Percentiles rank a stretch among this genome's conserved stretches.
Conservation (phyloP, 1,140 invertebrate genomes). For the Bombus difficillimus region DNA sequence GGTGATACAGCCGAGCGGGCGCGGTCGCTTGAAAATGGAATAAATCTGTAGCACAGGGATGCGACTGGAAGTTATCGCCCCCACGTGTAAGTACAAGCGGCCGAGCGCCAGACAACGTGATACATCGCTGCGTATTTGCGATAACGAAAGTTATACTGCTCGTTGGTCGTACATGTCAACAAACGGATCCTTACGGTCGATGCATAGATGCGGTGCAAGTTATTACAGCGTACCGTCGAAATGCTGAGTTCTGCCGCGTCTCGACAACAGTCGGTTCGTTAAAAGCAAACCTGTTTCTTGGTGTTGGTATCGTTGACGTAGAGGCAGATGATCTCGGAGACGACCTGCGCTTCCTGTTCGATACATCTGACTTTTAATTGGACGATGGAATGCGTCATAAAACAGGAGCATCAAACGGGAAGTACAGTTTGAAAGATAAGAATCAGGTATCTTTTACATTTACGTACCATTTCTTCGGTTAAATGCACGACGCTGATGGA, state of each 20-base stretch:
- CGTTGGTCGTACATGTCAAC: constrained; percentile 73
- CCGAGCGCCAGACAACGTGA: constrained; percentile 49
- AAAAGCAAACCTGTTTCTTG: constrained; percentile 72
- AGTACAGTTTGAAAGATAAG: background rate
- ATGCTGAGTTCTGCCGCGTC: constrained; percentile 11
- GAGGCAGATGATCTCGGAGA: constrained; percentile 23
- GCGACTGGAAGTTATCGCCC: background rate
- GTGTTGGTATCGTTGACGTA: background rate
- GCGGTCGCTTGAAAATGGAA: constrained; percentile 13
- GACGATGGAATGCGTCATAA: constrained; percentile 39
- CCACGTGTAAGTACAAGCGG: background rate
- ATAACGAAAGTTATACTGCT: constrained; percentile 74
- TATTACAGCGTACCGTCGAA: constrained; percentile 67
- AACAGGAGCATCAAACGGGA: constrained; percentile 11
- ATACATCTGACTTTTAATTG: constrained; percentile 46
- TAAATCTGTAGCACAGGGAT: constrained; percentile 8
- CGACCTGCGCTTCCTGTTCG: constrained; percentile 5
- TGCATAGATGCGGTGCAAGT: constrained; percentile 65
- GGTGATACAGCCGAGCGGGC: background rate
- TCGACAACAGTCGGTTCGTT: constrained; percentile 63
- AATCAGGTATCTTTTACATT: background rate
- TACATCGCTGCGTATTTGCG: constrained; percentile 72
- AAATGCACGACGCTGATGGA: background rate
- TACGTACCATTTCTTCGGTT: background rate
- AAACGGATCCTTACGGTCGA: constrained; percentile 51